These are phyloP conservation scores for Sicus ferrugineus DNA, from an alignment of 2,888 invertebrate species.

Conservation along the genomic window DNA sequence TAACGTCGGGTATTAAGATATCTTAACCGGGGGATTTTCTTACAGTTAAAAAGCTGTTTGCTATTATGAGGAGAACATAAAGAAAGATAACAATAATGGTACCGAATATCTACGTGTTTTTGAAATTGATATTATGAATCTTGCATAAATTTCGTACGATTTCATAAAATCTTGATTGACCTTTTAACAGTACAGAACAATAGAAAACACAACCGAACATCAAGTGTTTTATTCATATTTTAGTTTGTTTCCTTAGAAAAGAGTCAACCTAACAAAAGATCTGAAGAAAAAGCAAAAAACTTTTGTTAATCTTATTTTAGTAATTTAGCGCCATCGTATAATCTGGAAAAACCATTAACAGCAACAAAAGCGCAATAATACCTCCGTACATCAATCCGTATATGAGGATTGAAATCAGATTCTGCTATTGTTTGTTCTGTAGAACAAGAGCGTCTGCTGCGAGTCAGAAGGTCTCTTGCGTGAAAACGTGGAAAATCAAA, in stretches of 20 bases:
- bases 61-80: too few species aligned
- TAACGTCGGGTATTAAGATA: too few species aligned
- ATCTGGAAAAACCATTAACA: slow-evolving; percentile 47
- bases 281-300: neutral
- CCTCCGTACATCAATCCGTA: slow-evolving; percentile 8
- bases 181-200: neutral
- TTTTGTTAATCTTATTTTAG: slow-evolving; percentile 45
- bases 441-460: slow-evolving; percentile 14
- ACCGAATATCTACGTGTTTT: too few species aligned
- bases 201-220: neutral
- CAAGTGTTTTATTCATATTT: neutral
- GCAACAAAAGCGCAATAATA: neutral
- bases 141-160: too few species aligned
- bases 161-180: too few species aligned
- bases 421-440: slow-evolving; percentile 46
- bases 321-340: slow-evolving; percentile 58
- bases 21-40: too few species aligned
- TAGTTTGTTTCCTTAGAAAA: neutral
- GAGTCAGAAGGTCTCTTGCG: slow-evolving; percentile 18
- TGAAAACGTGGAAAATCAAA: slow-evolving; percentile 37
- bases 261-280: neutral
- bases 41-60: too few species aligned
- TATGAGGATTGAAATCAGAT: slow-evolving; percentile 52
- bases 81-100: too few species aligned
- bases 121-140: too few species aligned